A percentile compares a stretch with the other conserved stretches of the same genome.
These are phyloP conservation scores for Aegotheles bennettii DNA, from an alignment of 2,113 vertebrate genomes.

Conservation along the genomic window DNA sequence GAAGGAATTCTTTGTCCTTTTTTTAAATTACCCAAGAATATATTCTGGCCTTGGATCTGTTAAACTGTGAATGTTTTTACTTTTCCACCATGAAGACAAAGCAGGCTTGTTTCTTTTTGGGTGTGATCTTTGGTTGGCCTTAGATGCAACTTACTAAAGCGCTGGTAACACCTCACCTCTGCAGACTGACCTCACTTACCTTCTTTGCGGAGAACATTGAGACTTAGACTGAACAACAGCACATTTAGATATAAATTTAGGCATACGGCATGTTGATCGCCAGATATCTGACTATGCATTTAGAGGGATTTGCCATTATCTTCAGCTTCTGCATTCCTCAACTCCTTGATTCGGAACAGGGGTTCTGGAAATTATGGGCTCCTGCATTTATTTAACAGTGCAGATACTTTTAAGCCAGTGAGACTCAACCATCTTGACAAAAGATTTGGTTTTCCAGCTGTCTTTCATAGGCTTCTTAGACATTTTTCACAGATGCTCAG, in stretches of 20 bases:
- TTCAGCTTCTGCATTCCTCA: background rate
- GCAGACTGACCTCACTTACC: background rate
- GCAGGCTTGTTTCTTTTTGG: background rate
- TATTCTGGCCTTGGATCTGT: background rate
- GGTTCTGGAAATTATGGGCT: background rate
- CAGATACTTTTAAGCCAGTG: background rate
- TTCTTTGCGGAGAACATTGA: background rate
- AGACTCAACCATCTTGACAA: background rate
- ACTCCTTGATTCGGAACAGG: fast-evolving
- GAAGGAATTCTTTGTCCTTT: background rate
- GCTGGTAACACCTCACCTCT: background rate
- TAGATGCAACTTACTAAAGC: background rate
- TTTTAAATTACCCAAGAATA: background rate
- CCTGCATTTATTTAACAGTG: background rate
- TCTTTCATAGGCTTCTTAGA: background rate
- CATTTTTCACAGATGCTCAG: background rate
- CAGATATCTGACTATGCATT: background rate
- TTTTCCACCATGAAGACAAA: background rate
- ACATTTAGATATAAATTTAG: background rate
- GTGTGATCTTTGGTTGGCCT: background rate
- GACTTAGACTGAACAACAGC: background rate
- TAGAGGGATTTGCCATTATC: background rate
- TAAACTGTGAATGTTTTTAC: background rate
- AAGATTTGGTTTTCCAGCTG: background rate
- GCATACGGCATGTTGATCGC: background rate